Evolutionary conservation across 1,140 invertebrate species (phyloP).

Genomic region (Hormaphis cornu): DNA sequence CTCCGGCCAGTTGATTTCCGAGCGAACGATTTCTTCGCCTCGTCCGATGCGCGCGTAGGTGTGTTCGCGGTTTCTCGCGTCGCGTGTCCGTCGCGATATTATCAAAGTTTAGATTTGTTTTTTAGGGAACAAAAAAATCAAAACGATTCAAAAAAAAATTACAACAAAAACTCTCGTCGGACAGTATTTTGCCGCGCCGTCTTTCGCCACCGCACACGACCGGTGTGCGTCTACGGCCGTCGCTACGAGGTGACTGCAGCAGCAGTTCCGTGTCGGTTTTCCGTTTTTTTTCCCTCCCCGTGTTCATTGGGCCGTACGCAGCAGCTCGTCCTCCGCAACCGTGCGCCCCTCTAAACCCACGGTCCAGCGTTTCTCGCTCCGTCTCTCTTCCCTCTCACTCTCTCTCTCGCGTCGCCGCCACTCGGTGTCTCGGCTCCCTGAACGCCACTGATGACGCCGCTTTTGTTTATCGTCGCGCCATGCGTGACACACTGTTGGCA

Average conservation of each 20-base stretch:
- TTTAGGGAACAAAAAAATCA: background rate
- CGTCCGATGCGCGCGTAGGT: no score
- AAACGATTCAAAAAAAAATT: background rate
- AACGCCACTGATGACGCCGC: background rate
- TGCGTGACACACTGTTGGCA: background rate
- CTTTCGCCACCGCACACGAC: background rate
- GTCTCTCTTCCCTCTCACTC: background rate
- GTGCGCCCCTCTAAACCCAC: background rate
- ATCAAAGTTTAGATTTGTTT: no score
- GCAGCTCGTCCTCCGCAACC: no score
- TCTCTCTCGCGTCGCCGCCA: background rate
- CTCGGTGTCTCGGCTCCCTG: background rate
- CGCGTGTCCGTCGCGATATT: no score
- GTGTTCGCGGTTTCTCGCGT: no score
- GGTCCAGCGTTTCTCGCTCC: background rate
- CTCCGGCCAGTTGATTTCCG: no score
- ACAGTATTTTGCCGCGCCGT: no score
- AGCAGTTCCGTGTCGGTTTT: no score
- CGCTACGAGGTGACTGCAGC: constrained; percentile 5
- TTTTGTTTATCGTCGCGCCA: constrained; percentile 15
- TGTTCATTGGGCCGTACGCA: background rate
- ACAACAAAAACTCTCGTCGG: no score
- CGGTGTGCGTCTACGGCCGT: background rate
- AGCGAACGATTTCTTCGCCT: no score
- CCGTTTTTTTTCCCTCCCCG: background rate